Base-by-base conservation (phyloP, 2,888 invertebrate genomes). In the Bombyx huttoni region DNA sequence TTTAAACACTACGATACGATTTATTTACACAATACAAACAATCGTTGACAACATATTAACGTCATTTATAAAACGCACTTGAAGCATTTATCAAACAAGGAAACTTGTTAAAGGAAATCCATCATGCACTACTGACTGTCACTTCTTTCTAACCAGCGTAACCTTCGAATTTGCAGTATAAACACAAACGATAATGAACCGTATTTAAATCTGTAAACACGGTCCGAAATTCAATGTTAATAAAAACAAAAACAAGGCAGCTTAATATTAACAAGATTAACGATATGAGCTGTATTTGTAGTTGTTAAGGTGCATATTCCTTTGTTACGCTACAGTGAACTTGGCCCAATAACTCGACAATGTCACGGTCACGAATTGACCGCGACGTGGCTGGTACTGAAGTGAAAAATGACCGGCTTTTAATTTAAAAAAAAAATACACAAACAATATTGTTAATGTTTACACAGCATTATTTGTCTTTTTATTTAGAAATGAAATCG, bases 261-360 rank as follows among this genome's bases (percentile, higher is more conserved):
- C 7, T 13, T 47, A 47, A 46, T 34, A 47, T 12, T n/a, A 13
- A 1, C 9, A 13, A 10, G 33, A 34, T 51, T 46, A 24, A 10
- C 8, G 40, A 40, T 14, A 46, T 13, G 46, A 46, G 34, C n/a
- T 34, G 13, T 34, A 46, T 9, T 34, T 47, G 6, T 12, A 2
- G 7, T 12, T 5, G 13, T 46, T 13, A 47, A 51, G 34, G 10
- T 51, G 46, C 13, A 46, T 34, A 46, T 51, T 34, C 46, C 9
- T 47, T 33, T 51, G 5, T 33, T 47, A 3, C n/a, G 33, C 12
- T 24, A 13, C 8, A 12, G 49, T 45, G 48, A 52, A 52, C 52
- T 52, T 52, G 52, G 49, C 52, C 52, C 34, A 52, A 52, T 49
- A 49, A 49, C 46, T 34, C 49, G 46, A 48, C 52, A 52, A 52